These are phyloP conservation scores for Merops nubicus DNA, from an alignment of 2,113 vertebrate species.

Conservation along the genomic window DNA sequence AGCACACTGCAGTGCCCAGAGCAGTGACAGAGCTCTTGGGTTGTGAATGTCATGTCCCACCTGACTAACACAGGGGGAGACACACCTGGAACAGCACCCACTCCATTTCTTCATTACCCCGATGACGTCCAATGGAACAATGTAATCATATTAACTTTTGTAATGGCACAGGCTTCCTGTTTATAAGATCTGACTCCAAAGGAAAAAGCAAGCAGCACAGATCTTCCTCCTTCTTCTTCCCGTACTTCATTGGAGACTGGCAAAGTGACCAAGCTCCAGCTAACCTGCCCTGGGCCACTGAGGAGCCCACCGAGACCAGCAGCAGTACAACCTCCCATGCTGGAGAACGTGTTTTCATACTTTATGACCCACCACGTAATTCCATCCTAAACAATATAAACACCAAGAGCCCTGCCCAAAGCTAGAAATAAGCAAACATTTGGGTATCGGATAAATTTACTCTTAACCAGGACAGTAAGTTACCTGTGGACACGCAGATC, in stretches of 20 bases:
- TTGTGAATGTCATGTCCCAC: not conserved
- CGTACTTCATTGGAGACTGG: fast-evolving
- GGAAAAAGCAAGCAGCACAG: not conserved
- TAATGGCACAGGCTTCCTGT: not conserved
- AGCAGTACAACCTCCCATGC: not conserved
- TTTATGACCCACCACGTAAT: fast-evolving
- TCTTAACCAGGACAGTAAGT: not conserved
- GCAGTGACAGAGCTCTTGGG: not conserved
- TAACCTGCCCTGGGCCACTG: not conserved
- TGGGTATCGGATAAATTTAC: not conserved
- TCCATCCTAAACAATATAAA: not conserved
- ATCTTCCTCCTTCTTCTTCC: not conserved
- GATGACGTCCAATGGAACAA: no score
- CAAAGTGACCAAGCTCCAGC: not conserved
- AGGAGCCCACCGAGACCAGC: not conserved
- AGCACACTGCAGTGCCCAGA: fast-evolving
- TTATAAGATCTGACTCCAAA: not conserved
- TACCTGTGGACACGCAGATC: fast-evolving
- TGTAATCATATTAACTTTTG: fast-evolving
- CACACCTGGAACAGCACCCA: not conserved
- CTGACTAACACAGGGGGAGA: not conserved
- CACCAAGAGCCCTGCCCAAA: not conserved
- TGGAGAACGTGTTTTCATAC: fast-evolving
- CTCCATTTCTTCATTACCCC: not conserved
- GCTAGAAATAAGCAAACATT: not conserved